A percentile compares a stretch with the other conserved stretches of the same genome.
These are phyloP conservation scores for Calephelis virginiensis DNA, from an alignment of 1,140 invertebrate species.

Conservation along the genomic window DNA sequence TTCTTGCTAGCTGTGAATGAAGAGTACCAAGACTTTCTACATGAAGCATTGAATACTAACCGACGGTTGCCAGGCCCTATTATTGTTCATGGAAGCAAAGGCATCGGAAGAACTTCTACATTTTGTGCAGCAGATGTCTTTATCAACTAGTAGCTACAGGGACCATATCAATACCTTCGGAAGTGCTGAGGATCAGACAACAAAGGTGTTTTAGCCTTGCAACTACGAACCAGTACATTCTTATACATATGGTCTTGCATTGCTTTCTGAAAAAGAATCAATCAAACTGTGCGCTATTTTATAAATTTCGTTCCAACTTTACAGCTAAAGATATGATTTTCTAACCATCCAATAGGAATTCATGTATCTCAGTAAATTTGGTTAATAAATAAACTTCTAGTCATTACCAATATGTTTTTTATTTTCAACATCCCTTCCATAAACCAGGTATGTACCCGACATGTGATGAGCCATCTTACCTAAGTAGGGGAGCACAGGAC, in stretches of 20 bases:
- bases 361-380: no score
- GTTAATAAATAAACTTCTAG: no score
- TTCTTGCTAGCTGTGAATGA: neutral
- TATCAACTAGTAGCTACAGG: neutral
- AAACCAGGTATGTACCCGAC: no score
- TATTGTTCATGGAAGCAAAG: neutral
- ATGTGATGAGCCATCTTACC: no score
- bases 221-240: neutral
- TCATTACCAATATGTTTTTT: no score
- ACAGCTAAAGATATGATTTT: neutral
- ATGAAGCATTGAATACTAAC: neutral
- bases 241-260: neutral
- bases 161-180: neutral
- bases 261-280: neutral
- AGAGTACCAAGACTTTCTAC: neutral
- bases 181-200: neutral
- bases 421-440: no score
- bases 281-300: neutral
- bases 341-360: no score
- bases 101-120: neutral
- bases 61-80: neutral
- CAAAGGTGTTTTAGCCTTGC: neutral
- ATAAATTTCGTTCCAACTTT: neutral
- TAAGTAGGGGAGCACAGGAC: no score
- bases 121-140: neutral